Conservation (phyloP, 2,113 vertebrate species). For the Pelvicachromis taeniatus region DNA sequence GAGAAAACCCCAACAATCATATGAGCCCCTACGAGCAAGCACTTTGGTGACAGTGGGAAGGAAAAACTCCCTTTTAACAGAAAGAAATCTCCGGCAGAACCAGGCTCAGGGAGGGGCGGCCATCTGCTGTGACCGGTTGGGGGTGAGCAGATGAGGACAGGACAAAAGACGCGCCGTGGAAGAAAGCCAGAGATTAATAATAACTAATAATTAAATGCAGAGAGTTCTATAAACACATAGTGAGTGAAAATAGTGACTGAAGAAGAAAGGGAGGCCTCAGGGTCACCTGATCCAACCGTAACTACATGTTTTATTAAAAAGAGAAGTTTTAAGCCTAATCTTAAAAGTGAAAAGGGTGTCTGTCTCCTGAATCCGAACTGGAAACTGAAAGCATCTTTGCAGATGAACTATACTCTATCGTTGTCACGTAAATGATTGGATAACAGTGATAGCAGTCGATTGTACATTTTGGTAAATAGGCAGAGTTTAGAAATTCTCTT, state of each 20-base stretch:
- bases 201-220: neutral
- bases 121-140: neutral
- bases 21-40: neutral
- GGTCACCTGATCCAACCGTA: neutral
- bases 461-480: neutral
- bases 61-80: neutral
- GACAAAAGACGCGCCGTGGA: neutral
- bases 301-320: neutral
- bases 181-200: neutral
- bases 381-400: neutral
- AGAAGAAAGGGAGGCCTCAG: neutral
- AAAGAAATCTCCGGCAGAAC: neutral
- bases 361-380: neutral
- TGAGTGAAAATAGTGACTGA: neutral
- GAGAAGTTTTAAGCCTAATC: neutral
- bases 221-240: neutral
- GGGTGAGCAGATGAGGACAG: neutral
- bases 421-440: neutral
- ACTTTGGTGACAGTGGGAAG: neutral
- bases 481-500: neutral
- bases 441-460: neutral
- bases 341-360: neutral
- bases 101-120: neutral
- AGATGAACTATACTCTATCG: neutral
- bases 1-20: neutral